Evolutionary conservation across 2,888 invertebrate genomes (phyloP), one percentile per base, ranked within the genome.

Genomic region (Ormyrus thymus): DNA sequence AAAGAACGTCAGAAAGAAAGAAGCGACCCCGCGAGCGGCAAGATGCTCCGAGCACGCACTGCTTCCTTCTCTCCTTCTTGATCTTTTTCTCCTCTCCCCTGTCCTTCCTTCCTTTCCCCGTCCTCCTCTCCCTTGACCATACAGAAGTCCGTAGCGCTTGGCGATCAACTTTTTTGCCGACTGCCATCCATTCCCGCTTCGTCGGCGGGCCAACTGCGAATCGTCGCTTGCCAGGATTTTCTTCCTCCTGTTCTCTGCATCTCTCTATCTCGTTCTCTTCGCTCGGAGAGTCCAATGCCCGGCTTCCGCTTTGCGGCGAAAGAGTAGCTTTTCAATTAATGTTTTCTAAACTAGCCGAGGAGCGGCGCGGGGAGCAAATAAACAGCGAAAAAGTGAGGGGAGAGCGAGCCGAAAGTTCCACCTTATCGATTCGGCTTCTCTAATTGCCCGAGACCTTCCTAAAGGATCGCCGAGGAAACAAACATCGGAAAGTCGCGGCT

Each of bases 321-420:
- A 56, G 77, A 79, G 59, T 62, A 68, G 76, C 76, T 76, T 79
- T 79, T 79, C 76, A 79, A 79, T 79, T 79, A 79, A 79, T 79
- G 79, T 69, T 78, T 78, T 76, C 69, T 59, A 76, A 76, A 76
- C 79, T 76, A 46, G 50, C 58, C 51, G 8, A 10, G 5, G 43
- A 69, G 45, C 43, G 48, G 11, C 50, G 48, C 43, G 13, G n/a
- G n/a, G 73, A 66, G 71, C 64, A 61, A 73, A 74, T 74, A 70
- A 80, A 69, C 50, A 53, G 48, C 10, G 46, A 11, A 11, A 62
- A 15, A 56, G 50, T 29, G 29, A 29, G 29, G 29, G 7, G 65
- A 68, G 46, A 55, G 50, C 48, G 45, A 72, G 55, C 45, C 11
- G 51, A 78, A 76, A 80, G 76, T 80, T 76, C 9, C n/a, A 45